Evolutionary conservation across 2,888 invertebrate species (phyloP).

Genomic region (Phlogophora meticulosa): DNA sequence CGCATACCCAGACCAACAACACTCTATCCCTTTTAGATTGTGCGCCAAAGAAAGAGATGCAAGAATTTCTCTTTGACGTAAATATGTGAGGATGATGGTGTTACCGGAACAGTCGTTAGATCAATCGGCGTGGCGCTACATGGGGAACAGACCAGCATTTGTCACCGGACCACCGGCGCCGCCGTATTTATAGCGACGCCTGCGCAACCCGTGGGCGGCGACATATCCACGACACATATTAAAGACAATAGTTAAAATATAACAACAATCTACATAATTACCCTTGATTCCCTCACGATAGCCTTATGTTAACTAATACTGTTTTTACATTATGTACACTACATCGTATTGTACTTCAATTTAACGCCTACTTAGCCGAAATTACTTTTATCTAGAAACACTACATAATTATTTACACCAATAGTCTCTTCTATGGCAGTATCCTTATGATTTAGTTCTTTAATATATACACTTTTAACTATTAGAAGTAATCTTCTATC

Average conservation of each 20-base stretch:
- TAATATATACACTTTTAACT: conserved; percentile 32
- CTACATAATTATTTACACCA: conserved; percentile 41
- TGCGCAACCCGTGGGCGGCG: conserved; percentile 85
- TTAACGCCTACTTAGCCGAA: conserved; percentile 36
- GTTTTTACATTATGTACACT: conserved; percentile 81
- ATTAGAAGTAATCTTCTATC: conserved; percentile 44
- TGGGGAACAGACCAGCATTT: conserved; percentile 86
- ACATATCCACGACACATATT: conserved; percentile 71
- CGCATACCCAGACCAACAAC: conserved; percentile 49
- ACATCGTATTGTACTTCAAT: conserved; percentile 70
- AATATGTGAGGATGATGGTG: conserved; percentile 70
- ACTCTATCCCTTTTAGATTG: conserved; percentile 52
- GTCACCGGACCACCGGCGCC: conserved; percentile 90
- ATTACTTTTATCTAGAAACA: conserved; percentile 43
- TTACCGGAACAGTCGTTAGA: conserved; percentile 83
- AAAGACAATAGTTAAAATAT: conserved; percentile 73
- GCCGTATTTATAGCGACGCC: conserved; percentile 89
- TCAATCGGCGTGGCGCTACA: conserved; percentile 87
- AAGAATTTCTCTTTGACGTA: conserved; percentile 65
- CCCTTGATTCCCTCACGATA: conserved; percentile 77
- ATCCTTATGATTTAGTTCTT: conserved; percentile 21
- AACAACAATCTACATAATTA: conserved; percentile 62
- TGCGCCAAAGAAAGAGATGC: conserved; percentile 63
- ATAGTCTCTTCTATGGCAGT: conserved; percentile 59
- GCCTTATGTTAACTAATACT: conserved; percentile 63